Evolutionary conservation across 37 sponge, comb jelly and placozoan species (phyloP), one percentile per base, ranked within the genome.

Genomic region (Chondrosia reniformis): DNA sequence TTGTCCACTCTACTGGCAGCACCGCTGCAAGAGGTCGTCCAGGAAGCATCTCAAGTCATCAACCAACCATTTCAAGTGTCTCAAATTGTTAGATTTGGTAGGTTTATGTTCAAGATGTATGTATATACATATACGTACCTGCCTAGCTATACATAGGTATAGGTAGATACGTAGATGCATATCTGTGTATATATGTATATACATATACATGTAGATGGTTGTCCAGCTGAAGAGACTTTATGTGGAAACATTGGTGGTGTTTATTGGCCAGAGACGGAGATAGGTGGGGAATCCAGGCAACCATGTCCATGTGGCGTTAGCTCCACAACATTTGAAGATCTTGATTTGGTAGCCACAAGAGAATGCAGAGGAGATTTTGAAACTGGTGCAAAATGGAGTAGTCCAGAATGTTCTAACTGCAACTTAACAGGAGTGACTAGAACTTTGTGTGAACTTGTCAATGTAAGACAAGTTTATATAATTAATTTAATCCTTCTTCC

Each of bases 321-420:
- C 21, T 19, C 31, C 33, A 15, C 10, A 49, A 17, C 55, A 4
- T 13, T 49, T 33, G 10, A 24, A 38, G 10, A 19, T 9, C 66
- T 19, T 34, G 34, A 64, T 32, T 13, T 32, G 7, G 32, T n/a
- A 64, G 88, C 83, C 34, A 74, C 78, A 5, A 46, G 88, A n/a
- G 28, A 15, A 39, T 87, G 88, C 74, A 74, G 46, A 24, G 88
- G 88, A 34, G 44, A 78, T 33, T 87, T 79, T 58, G 44, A 25
- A 7, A 49, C 28, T 78, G 79, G 83, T 52, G 83, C 62, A 45
- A 17, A 33, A 45, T 87, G 88, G 88, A n/a, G 40, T 33, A 30
- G 46, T 4, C 72, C 88, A 39, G 33, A 74, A n/a, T 32, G n/a
- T 4, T 25, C 40, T 27, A 24, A 39, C 0, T 87, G 88, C 46